These are phyloP conservation scores for Erannis defoliaria DNA, from an alignment of 2,888 invertebrate genomes.

Conservation along the genomic window DNA sequence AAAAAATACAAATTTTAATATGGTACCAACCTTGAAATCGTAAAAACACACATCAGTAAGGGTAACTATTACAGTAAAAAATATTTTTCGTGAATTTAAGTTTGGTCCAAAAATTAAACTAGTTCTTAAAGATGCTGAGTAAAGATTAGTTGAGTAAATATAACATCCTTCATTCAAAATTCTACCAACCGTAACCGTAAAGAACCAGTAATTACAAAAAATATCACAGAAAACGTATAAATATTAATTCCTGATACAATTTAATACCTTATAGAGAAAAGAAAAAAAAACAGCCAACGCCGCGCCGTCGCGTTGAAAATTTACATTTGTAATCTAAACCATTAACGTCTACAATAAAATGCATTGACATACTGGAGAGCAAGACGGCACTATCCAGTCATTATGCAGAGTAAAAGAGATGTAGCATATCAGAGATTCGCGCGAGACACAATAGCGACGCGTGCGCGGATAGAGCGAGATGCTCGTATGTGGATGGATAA, in stretches of 20 bases:
- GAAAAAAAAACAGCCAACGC: slow-evolving; percentile 79
- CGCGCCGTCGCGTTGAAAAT: slow-evolving; percentile 81
- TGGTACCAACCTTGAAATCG: no score
- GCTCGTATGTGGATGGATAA: slow-evolving; percentile 58
- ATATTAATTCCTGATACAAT: slow-evolving; percentile 76
- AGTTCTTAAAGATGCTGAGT: no score
- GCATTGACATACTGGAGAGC: slow-evolving; percentile 79
- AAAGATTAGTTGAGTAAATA: no score
- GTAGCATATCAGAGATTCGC: slow-evolving; percentile 63
- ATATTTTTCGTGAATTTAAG: no score
- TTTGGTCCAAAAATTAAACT: no score
- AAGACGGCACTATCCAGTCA: slow-evolving; percentile 68
- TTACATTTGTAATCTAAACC: slow-evolving; percentile 85
- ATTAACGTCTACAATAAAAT: slow-evolving; percentile 86
- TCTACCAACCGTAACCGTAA: neutral
- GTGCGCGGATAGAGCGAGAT: slow-evolving; percentile 72
- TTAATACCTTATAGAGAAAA: slow-evolving; percentile 81
- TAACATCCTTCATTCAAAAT: no score
- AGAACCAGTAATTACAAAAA: neutral
- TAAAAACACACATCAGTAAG: no score
- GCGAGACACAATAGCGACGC: slow-evolving; percentile 83
- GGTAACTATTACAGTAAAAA: no score
- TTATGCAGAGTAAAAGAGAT: slow-evolving; percentile 67
- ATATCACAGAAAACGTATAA: slow-evolving; percentile 35
- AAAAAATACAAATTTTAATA: no score